phyloP scores from a whole-genome alignment of 2,113 vertebrate species.

The Guaruba guarouba region DNA sequence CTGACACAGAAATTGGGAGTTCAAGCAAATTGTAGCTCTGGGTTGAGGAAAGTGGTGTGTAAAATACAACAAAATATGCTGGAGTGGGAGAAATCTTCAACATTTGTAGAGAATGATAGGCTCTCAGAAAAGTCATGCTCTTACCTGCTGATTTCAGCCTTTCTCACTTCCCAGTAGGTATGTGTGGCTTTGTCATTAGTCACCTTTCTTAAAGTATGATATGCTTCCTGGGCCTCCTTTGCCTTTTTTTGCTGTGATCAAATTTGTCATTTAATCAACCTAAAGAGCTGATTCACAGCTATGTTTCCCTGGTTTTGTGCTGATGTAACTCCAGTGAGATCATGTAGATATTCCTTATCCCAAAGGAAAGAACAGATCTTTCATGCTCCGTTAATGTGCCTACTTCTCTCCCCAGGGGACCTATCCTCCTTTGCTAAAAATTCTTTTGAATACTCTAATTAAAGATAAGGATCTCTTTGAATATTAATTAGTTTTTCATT shows the following conservation, averaged over 20 bases:
- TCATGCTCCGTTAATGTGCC: neutral
- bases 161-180: neutral
- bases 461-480: constrained; percentile 48
- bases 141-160: neutral
- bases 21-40: neutral
- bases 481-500: constrained; percentile 51
- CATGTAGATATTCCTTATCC: constrained; percentile 1
- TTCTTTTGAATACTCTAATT: constrained; percentile 35
- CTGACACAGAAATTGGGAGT: neutral
- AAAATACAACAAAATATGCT: neutral
- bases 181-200: neutral
- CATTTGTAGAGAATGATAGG: neutral
- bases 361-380: constrained; percentile 12
- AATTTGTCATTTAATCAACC: neutral
- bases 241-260: neutral
- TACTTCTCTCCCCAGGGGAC: neutral
- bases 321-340: constrained; percentile 12
- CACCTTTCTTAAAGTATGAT: neutral
- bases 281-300: neutral
- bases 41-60: neutral
- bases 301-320: neutral
- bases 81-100: neutral
- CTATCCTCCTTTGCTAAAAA: constrained; percentile 30
- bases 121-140: neutral
- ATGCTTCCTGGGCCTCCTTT: neutral